These are phyloP conservation scores for Oreochromis grahami DNA, from an alignment of 2,797 vertebrate species.

Conservation along the genomic window DNA sequence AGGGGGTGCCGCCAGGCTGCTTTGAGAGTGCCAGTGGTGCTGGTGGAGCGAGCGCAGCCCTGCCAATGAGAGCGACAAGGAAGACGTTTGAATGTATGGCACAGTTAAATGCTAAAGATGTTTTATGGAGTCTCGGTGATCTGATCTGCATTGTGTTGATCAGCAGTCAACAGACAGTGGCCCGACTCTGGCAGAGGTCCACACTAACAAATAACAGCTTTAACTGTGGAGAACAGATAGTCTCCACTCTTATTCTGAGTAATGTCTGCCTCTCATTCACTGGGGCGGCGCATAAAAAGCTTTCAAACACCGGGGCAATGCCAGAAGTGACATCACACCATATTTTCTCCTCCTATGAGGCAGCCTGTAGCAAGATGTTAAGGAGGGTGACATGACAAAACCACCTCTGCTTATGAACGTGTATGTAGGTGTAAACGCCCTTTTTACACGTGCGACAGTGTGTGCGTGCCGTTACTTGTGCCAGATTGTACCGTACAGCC, in stretches of 20 bases:
- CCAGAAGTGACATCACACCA: constrained; percentile 83
- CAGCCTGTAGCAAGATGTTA: constrained; percentile 41
- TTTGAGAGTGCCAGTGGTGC: constrained; percentile 16
- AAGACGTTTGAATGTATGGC: constrained; percentile 10
- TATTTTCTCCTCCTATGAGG: constrained; percentile 60
- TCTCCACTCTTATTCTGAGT: constrained; percentile 81
- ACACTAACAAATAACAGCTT: constrained; percentile 79
- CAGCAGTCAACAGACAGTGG: constrained; percentile 47
- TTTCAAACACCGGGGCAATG: constrained; percentile 74
- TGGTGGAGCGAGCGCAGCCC: constrained; percentile 9
- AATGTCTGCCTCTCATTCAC: constrained; percentile 85
- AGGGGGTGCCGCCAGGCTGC: constrained; percentile 29
- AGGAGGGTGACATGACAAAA: constrained; percentile 62
- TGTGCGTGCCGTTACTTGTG: constrained; percentile 5
- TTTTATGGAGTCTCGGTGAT: constrained; percentile 39
- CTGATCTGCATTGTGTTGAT: constrained; percentile 48
- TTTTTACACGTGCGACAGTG: constrained; percentile 28
- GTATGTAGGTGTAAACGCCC: constrained; percentile 46
- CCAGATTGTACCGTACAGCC: constrained; percentile 11
- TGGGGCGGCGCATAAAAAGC: constrained; percentile 71
- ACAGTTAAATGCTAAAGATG: constrained; percentile 20
- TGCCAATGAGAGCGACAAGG: constrained; percentile 14
- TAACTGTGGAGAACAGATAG: constrained; percentile 78
- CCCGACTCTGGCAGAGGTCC: constrained; percentile 54
- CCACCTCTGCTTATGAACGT: constrained; percentile 41